Conservation (phyloP, 2,888 invertebrate genomes). For the Bruchidius siliquastri region DNA sequence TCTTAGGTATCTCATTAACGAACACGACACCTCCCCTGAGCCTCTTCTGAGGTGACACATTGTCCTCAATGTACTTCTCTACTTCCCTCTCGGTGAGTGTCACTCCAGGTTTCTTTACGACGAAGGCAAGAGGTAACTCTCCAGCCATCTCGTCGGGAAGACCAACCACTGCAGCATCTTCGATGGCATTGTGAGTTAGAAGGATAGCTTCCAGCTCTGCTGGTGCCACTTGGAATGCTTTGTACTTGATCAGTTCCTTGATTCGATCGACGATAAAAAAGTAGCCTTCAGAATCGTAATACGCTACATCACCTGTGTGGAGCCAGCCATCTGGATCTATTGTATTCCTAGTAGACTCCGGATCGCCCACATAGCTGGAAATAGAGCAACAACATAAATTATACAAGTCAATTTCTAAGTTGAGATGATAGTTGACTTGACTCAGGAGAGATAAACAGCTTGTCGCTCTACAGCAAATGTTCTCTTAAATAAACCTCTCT, state of each 20-base stretch:
- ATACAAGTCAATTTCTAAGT: too few relatives aligned
- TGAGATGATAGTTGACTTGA: too few relatives aligned
- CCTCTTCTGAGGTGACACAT: conserved; percentile 56
- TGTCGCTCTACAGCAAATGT: too few relatives aligned
- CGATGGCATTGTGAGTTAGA: conserved; percentile 64
- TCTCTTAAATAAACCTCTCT: too few relatives aligned
- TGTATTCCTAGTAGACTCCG: conserved; percentile 58
- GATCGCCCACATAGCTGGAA: conserved; percentile 55
- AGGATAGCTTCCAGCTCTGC: conserved; percentile 82
- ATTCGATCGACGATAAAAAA: conserved; percentile 83
- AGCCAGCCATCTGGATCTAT: conserved; percentile 77
- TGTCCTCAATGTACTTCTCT: conserved; percentile 49
- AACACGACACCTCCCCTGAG: conserved; percentile 65
- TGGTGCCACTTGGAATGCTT: conserved; percentile 76
- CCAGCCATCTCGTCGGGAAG: conserved; percentile 68
- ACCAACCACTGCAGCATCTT: conserved; percentile 81
- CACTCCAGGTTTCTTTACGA: conserved; percentile 59
- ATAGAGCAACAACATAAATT: too few relatives aligned
- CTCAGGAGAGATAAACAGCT: too few relatives aligned
- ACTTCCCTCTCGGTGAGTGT: conserved; percentile 48
- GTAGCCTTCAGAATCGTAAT: conserved; percentile 72
- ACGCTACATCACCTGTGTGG: conserved; percentile 80
- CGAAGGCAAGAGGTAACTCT: conserved; percentile 72
- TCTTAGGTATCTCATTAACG: conserved; percentile 62
- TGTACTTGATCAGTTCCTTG: conserved; percentile 90